phyloP scores from a whole-genome alignment of 2,888 invertebrate genomes.

The Lochmaea capreae region DNA sequence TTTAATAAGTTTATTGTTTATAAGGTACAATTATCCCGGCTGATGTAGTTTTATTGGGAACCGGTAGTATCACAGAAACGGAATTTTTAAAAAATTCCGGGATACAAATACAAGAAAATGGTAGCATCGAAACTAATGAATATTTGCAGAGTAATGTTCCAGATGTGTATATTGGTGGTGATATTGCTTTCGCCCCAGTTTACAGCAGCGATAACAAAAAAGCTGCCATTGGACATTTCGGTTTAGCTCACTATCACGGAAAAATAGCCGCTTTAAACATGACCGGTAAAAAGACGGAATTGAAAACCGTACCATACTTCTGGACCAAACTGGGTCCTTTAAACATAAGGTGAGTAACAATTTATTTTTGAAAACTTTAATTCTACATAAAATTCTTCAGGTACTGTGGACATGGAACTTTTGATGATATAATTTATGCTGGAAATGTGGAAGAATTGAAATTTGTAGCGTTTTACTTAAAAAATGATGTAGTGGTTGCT shows the following conservation, averaged over 20 bases:
- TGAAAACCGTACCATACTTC: constrained; percentile 87
- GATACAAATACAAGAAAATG: constrained; percentile 74
- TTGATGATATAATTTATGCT: constrained; percentile 77
- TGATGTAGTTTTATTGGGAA: constrained; percentile 84
- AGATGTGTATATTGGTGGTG: constrained; percentile 90
- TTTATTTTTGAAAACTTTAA: constrained; percentile 68
- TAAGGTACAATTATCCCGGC: constrained; percentile 74
- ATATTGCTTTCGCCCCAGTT: constrained; percentile 89
- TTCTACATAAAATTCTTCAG: constrained; percentile 69
- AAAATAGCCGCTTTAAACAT: constrained; percentile 88
- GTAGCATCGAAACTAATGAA: constrained; percentile 74
- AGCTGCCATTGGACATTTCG: constrained; percentile 85
- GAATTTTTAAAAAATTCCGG: constrained; percentile 81
- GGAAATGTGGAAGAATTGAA: constrained; percentile 81
- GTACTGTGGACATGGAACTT: constrained; percentile 82
- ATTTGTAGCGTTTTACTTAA: constrained; percentile 81
- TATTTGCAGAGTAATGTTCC: constrained; percentile 80
- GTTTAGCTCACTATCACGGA: constrained; percentile 92
- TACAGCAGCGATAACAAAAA: constrained; percentile 70
- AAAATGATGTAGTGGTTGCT: constrained; percentile 79
- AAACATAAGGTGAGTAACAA: constrained; percentile 44
- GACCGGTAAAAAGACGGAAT: constrained; percentile 72
- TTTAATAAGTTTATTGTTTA: neutral
- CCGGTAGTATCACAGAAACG: constrained; percentile 84
- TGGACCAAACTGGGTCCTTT: constrained; percentile 80